phyloP scores from a whole-genome alignment of 2,888 invertebrate species.

The Lithophane socia region DNA sequence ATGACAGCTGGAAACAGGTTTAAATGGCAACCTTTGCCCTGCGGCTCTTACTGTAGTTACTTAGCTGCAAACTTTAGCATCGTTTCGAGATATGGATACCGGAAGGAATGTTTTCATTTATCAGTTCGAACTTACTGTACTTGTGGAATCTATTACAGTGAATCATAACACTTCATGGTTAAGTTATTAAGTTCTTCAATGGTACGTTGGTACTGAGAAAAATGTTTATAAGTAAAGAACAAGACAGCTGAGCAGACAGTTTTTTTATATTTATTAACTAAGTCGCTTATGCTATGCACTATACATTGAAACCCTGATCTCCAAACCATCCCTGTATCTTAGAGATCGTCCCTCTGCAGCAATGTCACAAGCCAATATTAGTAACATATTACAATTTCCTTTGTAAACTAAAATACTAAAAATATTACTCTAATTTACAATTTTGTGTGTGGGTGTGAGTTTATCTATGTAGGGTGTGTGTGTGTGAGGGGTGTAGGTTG shows the following conservation, averaged over 20 bases:
- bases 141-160: too few relatives aligned
- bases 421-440: too few relatives aligned
- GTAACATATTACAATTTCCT: too few relatives aligned
- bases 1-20: constrained; percentile 40
- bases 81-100: constrained; percentile 21
- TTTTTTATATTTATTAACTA: not conserved
- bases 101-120: constrained; percentile 32
- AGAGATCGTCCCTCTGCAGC: too few relatives aligned
- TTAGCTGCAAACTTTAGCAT: constrained; percentile 36
- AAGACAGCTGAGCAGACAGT: constrained; percentile 3
- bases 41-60: constrained; percentile 38
- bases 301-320: too few relatives aligned
- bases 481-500: too few relatives aligned
- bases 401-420: too few relatives aligned
- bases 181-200: not conserved
- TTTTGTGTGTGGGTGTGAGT: too few relatives aligned
- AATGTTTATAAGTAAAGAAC: not conserved
- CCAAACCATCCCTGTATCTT: too few relatives aligned
- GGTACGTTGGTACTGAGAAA: not conserved
- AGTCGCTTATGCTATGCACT: too few relatives aligned
- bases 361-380: too few relatives aligned
- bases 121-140: constrained; percentile 22
- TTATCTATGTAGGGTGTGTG: too few relatives aligned
- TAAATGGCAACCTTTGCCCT: constrained; percentile 33
- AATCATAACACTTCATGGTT: not conserved